A percentile compares a stretch with the other conserved stretches of the same genome.
Evolutionary conservation across 2,797 vertebrate genomes (phyloP).

Genomic region (Nasua narica): DNA sequence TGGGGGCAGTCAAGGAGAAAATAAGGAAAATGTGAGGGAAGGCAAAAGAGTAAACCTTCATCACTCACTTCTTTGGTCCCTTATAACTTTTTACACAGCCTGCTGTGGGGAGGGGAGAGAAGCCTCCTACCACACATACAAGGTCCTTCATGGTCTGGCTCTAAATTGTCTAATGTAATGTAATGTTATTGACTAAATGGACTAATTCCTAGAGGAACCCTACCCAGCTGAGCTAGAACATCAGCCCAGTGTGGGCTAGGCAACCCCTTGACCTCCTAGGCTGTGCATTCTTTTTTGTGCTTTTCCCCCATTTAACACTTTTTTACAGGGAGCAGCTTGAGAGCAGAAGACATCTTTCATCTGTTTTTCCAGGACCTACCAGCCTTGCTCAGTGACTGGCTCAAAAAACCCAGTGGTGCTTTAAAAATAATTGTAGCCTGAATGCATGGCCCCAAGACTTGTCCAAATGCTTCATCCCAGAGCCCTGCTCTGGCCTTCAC

Average conservation of each 20-base stretch:
- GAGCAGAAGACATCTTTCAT: neutral
- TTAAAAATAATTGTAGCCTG: neutral
- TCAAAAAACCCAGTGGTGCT: neutral
- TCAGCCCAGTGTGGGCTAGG: neutral
- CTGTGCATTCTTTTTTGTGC: neutral
- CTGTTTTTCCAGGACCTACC: neutral
- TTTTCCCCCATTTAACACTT: neutral
- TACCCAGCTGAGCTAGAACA: neutral
- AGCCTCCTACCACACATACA: neutral
- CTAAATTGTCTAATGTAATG: neutral
- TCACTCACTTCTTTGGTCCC: neutral
- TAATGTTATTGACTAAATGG: neutral
- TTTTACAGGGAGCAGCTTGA: neutral
- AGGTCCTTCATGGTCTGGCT: neutral
- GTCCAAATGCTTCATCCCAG: neutral
- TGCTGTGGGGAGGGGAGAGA: neutral
- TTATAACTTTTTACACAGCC: neutral
- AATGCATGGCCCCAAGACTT: neutral
- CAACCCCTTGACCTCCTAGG: neutral
- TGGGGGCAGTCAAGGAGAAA: neutral
- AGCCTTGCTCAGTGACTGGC: neutral
- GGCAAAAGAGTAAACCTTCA: neutral
- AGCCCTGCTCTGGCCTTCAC: neutral
- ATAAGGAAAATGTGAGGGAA: neutral
- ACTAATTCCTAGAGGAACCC: neutral